A percentile compares a stretch with the other conserved stretches of the same genome.
Conservation (phyloP, 2,888 invertebrate species). For the Dioctria rufipes region DNA sequence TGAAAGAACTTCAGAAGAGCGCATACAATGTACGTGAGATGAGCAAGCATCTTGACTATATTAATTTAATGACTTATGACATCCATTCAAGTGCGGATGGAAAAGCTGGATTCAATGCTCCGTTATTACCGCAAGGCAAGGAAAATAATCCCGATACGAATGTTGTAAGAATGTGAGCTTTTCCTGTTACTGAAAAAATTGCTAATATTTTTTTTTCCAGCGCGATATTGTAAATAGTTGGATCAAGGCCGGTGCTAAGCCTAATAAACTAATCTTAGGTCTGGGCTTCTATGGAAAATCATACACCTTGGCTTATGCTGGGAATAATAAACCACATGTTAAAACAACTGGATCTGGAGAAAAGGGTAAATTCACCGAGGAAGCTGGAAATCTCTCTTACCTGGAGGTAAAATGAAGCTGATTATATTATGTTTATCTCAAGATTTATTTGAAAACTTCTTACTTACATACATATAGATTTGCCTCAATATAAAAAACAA, state of each 20-base stretch:
- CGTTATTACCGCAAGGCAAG: slow-evolving; percentile 58
- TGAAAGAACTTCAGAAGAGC: slow-evolving; percentile 67
- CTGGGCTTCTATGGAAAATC: slow-evolving; percentile 70
- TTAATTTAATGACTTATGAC: slow-evolving; percentile 76
- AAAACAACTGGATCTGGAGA: slow-evolving; percentile 69
- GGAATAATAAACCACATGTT: slow-evolving; percentile 70
- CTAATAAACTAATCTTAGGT: slow-evolving; percentile 69
- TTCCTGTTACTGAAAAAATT: not conserved
- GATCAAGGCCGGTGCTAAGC: slow-evolving; percentile 67
- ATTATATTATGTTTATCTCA: too few relatives aligned
- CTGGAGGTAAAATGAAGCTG: slow-evolving; percentile 71
- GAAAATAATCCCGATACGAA: too few relatives aligned
- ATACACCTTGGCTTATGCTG: slow-evolving; percentile 68
- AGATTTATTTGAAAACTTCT: too few relatives aligned
- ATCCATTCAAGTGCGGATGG: slow-evolving; percentile 74
- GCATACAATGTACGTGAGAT: slow-evolving; percentile 74
- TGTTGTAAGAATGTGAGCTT: slow-evolving; percentile 64
- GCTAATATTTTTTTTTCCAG: slow-evolving; percentile 63
- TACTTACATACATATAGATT: not conserved
- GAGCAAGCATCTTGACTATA: slow-evolving; percentile 71
- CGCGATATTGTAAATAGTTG: slow-evolving; percentile 68
- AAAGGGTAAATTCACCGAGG: slow-evolving; percentile 72
- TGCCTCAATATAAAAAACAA: slow-evolving; percentile 57
- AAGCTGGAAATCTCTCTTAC: slow-evolving; percentile 73
- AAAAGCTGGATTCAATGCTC: slow-evolving; percentile 73